Percentiles rank a stretch among this genome's conserved stretches.
phyloP scores from a whole-genome alignment of 2,113 vertebrate species.

The Urocitellus parryii region DNA sequence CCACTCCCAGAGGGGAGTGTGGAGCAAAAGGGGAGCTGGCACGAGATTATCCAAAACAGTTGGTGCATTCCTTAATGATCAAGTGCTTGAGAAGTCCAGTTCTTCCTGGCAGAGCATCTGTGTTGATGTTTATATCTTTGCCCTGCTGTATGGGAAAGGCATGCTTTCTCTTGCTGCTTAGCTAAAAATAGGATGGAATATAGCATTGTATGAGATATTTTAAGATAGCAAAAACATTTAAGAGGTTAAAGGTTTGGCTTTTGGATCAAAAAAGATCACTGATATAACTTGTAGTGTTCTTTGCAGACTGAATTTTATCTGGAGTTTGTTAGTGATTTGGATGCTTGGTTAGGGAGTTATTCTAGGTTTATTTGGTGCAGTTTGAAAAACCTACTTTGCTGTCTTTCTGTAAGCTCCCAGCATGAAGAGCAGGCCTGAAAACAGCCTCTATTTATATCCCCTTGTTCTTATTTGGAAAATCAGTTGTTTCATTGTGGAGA shows the following conservation, averaged over 20 bases:
- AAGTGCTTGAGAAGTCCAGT: slow-evolving; percentile 93
- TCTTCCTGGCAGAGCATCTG: slow-evolving; percentile 93
- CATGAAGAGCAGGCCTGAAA: slow-evolving; percentile 84
- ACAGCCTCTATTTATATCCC: slow-evolving; percentile 82
- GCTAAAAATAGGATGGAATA: slow-evolving; percentile 90
- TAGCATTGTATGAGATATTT: slow-evolving; percentile 90
- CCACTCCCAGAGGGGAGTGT: slow-evolving; percentile 93
- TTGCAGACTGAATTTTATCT: slow-evolving; percentile 80
- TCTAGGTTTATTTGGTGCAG: slow-evolving; percentile 77
- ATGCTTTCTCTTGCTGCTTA: slow-evolving; percentile 88
- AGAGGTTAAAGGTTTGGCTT: slow-evolving; percentile 88
- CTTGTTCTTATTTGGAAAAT: slow-evolving; percentile 84
- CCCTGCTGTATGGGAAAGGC: slow-evolving; percentile 91
- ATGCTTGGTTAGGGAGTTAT: slow-evolving; percentile 76
- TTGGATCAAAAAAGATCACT: slow-evolving; percentile 87
- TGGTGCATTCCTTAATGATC: slow-evolving; percentile 99
- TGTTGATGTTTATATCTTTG: slow-evolving; percentile 92
- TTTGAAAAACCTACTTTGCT: slow-evolving; percentile 72
- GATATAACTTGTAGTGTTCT: slow-evolving; percentile 77
- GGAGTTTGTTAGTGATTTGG: slow-evolving; percentile 75
- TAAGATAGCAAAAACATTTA: slow-evolving; percentile 90
- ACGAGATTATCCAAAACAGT: slow-evolving; percentile 98
- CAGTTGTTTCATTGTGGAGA: slow-evolving; percentile 84
- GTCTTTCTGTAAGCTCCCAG: slow-evolving; percentile 82
- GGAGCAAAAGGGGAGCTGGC: slow-evolving; percentile 97